Base-by-base conservation (phyloP, 2,888 invertebrate genomes). In the Dexiosoma caninum region DNA sequence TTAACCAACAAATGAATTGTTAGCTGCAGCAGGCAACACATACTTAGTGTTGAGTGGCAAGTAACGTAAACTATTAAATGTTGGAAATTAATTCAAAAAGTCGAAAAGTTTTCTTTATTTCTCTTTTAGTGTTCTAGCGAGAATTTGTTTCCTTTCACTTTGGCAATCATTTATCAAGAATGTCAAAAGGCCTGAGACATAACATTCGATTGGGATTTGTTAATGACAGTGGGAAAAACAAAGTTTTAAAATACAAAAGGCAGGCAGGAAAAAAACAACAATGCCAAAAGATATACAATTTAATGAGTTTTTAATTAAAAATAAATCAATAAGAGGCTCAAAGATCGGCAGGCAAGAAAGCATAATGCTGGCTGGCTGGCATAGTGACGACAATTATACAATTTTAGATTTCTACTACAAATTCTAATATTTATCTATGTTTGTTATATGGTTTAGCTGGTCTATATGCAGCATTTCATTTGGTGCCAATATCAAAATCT, bases 81-180 rank as follows among this genome's bases (percentile, higher is more conserved):
- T 53, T 69, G 32, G 53, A 70, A 81, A 81, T 81, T 81, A 77
- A 81, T 81, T 77, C 77, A 74, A 81, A n/a, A 81, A 81, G 77
- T 81, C 72, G 66, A 64, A 74, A 81, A 74, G 81, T 77, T 77
- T 53, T 77, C 10, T 57, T 40, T 19, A 44, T n/a, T 64, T 51
- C 14, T 55, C 62, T 67, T 49, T 37, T 35, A 51, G 64, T 57
- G 21, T 8, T 35, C 21, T 60, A 23, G 21, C 64, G 42, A 49
- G 72, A 44, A 59, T 77, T 74, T 57, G 51, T 64, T 69, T 64
- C 59, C 72, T 64, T 81, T 81, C 69, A 74, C 77, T 71, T 78
- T 77, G 70, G 30, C 16, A 55, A 32, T n/a, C 62, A 77, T 77
- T 77, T 40, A 70, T 77, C 55, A 46, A 32, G 69, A 70, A 69